phyloP scores from a whole-genome alignment of 2,113 vertebrate species.

The Coracopsis vasa region DNA sequence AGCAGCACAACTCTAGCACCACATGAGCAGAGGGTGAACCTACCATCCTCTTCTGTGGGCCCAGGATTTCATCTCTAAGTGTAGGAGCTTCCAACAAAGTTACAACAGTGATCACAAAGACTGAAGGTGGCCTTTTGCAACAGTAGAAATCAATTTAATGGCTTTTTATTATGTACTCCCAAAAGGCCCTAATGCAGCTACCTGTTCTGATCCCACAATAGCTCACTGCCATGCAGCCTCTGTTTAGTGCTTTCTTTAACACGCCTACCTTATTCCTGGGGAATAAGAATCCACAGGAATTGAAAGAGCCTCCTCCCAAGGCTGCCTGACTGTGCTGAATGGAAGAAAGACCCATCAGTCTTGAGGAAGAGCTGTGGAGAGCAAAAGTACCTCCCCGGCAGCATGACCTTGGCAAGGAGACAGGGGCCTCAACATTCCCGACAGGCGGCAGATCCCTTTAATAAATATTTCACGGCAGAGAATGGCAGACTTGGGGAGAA shows the following conservation, averaged over 20 bases:
- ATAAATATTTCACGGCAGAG: slow-evolving; percentile 62
- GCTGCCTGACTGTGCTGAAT: neutral
- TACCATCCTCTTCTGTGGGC: neutral
- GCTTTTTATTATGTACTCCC: neutral
- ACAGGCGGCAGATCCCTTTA: slow-evolving; percentile 29
- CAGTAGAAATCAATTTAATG: neutral
- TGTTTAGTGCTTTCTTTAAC: neutral
- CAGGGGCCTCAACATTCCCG: neutral
- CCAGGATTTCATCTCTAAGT: neutral
- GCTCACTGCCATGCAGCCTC: neutral
- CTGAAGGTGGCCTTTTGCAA: neutral
- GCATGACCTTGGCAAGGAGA: slow-evolving; percentile 59
- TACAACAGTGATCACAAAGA: neutral
- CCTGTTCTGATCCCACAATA: neutral
- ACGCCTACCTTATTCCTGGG: neutral
- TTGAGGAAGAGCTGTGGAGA: neutral
- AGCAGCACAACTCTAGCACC: neutral
- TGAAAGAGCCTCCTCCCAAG: neutral
- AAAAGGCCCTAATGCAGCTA: neutral
- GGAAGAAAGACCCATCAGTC: neutral
- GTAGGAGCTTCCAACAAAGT: neutral
- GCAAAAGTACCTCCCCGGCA: neutral
- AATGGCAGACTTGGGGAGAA: slow-evolving; percentile 41
- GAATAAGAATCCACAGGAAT: neutral
- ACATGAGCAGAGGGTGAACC: neutral